Evolutionary conservation across 2,797 vertebrate species (phyloP).

Genomic region (Coilia nasus): DNA sequence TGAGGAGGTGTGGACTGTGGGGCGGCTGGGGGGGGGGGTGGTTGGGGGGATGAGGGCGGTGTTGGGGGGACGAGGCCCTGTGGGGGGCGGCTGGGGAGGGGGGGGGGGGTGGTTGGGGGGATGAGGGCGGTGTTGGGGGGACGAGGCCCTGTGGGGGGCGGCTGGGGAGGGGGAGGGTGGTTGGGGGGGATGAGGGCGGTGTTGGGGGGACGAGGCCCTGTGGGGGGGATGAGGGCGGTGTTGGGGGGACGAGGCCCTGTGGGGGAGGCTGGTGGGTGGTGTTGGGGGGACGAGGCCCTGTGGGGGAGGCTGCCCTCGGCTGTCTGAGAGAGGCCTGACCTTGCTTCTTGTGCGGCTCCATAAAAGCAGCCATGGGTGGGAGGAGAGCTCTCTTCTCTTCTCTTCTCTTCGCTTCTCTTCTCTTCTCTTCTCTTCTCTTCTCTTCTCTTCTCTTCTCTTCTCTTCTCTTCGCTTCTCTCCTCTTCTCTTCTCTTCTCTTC

Average conservation of each 20-base stretch:
- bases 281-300: too few relatives aligned
- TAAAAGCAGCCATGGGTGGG: conserved; percentile 21
- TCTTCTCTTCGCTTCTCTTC: not conserved
- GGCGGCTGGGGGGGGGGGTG: not conserved
- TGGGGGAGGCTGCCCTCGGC: not conserved
- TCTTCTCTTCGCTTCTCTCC: not conserved
- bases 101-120: not conserved
- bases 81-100: not conserved
- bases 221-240: not conserved
- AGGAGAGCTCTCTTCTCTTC: not conserved
- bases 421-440: not conserved
- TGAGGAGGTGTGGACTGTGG: not conserved
- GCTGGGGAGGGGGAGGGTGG: not conserved
- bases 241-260: too few relatives aligned
- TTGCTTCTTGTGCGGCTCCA: conserved; percentile 13
- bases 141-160: not conserved
- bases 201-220: too few relatives aligned
- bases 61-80: too few relatives aligned
- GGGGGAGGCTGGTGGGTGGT: too few relatives aligned
- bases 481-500: not conserved
- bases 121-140: not conserved
- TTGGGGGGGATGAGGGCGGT: not conserved
- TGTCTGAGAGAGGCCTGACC: not conserved
- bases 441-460: not conserved
- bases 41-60: not conserved